These are phyloP conservation scores for Myopa testacea DNA, from an alignment of 2,888 invertebrate species.

Conservation along the genomic window DNA sequence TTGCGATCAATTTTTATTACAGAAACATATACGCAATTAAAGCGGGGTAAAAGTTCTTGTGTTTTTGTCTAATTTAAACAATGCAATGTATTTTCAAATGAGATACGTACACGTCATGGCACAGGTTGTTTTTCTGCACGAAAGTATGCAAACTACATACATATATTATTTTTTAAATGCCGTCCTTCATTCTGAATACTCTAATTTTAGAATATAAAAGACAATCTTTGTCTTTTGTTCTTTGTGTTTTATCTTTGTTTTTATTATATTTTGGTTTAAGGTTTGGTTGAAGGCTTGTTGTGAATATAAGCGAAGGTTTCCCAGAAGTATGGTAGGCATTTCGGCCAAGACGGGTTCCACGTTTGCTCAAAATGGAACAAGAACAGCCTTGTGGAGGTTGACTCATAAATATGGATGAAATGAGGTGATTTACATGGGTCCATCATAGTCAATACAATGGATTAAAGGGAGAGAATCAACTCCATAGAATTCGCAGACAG, in stretches of 20 bases:
- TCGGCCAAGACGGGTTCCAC: no score
- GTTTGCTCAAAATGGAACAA: no score
- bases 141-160: no score
- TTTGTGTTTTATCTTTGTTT: not conserved
- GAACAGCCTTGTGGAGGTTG: no score
- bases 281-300: no score
- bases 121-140: no score
- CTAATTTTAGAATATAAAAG: no score
- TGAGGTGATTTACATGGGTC: not conserved
- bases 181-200: no score
- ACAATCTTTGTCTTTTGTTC: not conserved
- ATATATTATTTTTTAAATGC: no score
- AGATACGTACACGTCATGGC: no score
- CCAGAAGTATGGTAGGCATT: no score
- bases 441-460: not conserved
- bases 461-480: not conserved
- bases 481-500: not conserved
- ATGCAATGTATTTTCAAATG: not conserved
- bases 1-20: not conserved
- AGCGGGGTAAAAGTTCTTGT: not conserved
- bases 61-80: not conserved
- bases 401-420: not conserved
- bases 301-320: no score
- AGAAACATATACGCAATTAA: not conserved
- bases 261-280: not conserved